Base-by-base conservation (phyloP, 2,888 invertebrate species). In the Odontocolon sp. region DNA sequence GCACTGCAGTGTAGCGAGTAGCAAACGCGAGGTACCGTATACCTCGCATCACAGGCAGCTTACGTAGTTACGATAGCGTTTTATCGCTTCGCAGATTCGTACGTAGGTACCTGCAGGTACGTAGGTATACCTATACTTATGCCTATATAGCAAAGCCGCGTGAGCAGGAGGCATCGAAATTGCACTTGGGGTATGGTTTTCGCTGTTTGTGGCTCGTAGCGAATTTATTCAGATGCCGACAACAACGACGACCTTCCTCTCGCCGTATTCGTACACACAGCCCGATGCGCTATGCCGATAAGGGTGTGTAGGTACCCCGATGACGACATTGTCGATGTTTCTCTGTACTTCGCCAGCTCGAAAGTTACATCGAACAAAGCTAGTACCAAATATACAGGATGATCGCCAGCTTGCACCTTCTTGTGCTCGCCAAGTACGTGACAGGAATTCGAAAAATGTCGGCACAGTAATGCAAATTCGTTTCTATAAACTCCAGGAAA, bases 41-140 rank as follows among this genome's bases (percentile, higher is more conserved):
- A 61, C 54, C 56, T 68, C 33, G 56, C 40, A 63, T 57, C 14
- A 56, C 40, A 38, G 61, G 33, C 47, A 56, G 69, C 63, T 69
- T 75, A 69, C 63, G 74, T 56, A 47, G 74, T 75, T 75, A 64
- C 74, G 74, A 69, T 75, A 69, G 74, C 67, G 50, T 69, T 75
- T 75, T 63, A 75, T 64, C 52, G 69, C 59, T 67, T 59, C 61
- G 42, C 14, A 36, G 40, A 45, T 61, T 67, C 52, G 33, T 67
- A 54, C 33, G 26, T 57, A 14, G 50, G 50, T 36, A 57, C 26
- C 8, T n/a, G n/a, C n/a, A 40, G 18, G 26, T 47, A 18, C 16
- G 31, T 36, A 26, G 9, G 11, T 63, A 33, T 47, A n/a, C 3
- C 16, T 47, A 63, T 33, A 52, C 16, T 52, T 52, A 38, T 14